A percentile compares a stretch with the other conserved stretches of the same genome.
These are phyloP conservation scores for Halcyon chelicuti DNA, from an alignment of 2,797 vertebrate genomes.

Conservation along the genomic window DNA sequence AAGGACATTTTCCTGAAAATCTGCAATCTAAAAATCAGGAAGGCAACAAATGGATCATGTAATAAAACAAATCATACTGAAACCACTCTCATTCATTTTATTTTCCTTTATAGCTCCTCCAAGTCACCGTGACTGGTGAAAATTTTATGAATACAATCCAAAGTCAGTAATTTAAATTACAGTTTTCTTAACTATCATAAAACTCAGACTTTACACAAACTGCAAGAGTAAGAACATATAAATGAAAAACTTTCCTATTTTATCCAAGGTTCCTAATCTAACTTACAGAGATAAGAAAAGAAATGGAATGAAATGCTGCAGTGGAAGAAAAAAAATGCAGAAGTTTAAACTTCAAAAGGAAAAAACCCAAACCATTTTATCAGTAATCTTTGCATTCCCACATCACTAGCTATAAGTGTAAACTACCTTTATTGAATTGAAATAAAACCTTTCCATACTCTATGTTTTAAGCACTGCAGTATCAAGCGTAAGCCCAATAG, in stretches of 20 bases:
- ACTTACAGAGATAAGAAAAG: neutral
- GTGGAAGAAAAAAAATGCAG: neutral
- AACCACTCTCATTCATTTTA: neutral
- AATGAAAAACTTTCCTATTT: neutral
- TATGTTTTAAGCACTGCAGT: neutral
- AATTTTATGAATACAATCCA: neutral
- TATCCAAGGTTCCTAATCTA: neutral
- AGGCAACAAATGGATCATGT: neutral
- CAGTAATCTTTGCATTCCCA: neutral
- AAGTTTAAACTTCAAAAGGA: slow-evolving; percentile 9
- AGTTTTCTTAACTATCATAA: neutral
- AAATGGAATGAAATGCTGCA: neutral
- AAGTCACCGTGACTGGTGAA: slow-evolving; percentile 17
- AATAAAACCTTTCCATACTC: neutral
- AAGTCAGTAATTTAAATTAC: neutral
- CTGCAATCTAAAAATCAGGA: slow-evolving; percentile 69
- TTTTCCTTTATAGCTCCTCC: neutral
- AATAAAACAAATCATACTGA: neutral
- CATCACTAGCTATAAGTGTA: neutral
- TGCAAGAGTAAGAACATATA: neutral
- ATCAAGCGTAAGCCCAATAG: neutral
- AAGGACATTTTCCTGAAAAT: slow-evolving; percentile 48
- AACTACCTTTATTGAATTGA: neutral
- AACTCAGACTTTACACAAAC: neutral
- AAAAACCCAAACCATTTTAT: neutral